Percentiles rank a stretch among this genome's conserved stretches.
These are phyloP conservation scores for Chymomyza fuscimana DNA, from an alignment of 2,888 invertebrate species.

Conservation along the genomic window DNA sequence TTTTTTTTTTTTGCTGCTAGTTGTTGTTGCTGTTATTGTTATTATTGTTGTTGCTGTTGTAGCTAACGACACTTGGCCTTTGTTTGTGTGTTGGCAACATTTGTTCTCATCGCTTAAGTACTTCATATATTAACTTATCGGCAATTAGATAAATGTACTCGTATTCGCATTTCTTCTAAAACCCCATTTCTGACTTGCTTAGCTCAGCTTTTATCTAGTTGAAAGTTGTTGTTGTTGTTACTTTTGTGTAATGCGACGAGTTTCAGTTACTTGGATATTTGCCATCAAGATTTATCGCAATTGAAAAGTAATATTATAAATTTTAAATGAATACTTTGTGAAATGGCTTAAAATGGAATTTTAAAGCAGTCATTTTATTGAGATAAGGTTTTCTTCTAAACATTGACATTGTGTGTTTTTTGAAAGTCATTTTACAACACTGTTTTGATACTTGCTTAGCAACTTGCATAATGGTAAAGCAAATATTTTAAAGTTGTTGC, in stretches of 20 bases:
- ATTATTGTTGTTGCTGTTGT: not conserved
- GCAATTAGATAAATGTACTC: slow-evolving; percentile 37
- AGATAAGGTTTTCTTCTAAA: too few relatives aligned
- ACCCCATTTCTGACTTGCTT: slow-evolving; percentile 2
- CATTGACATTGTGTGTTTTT: too few relatives aligned
- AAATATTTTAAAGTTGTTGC: too few relatives aligned
- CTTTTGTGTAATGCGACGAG: slow-evolving; percentile 14
- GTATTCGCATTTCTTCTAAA: not conserved
- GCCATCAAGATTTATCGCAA: slow-evolving; percentile 41
- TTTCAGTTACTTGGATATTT: slow-evolving; percentile 16
- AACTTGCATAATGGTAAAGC: too few relatives aligned
- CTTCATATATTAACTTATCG: slow-evolving; percentile 59
- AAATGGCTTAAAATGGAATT: not conserved
- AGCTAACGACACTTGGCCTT: slow-evolving; percentile 1
- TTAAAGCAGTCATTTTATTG: too few relatives aligned
- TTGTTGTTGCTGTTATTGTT: slow-evolving; percentile 16
- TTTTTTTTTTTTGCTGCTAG: slow-evolving; percentile 20
- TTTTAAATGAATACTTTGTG: slow-evolving; percentile 5
- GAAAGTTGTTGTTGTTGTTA: slow-evolving; percentile 18
- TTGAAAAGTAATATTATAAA: slow-evolving; percentile 24
- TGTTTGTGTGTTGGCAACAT: not conserved
- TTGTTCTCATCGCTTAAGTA: slow-evolving; percentile 36
- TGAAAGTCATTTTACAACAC: too few relatives aligned
- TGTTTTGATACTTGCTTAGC: too few relatives aligned
- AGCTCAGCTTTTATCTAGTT: slow-evolving; percentile 4